These are phyloP conservation scores for Epinephelus malabaricus DNA, from an alignment of 2,797 vertebrate species.

Conservation along the genomic window DNA sequence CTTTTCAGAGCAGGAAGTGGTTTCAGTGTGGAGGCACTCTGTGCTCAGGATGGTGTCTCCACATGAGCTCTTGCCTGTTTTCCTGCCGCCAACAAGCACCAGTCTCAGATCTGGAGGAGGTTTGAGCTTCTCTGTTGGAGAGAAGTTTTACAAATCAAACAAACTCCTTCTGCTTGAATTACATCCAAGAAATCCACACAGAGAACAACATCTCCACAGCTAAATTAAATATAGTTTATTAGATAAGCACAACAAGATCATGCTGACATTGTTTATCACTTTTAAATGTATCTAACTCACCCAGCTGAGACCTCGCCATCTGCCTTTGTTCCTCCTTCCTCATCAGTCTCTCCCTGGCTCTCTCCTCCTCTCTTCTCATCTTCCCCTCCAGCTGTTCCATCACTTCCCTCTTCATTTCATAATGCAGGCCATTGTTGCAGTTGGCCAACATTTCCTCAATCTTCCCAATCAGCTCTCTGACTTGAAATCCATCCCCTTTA, in stretches of 20 bases:
- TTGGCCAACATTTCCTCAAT: conserved; percentile 72
- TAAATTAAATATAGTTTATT: conserved; percentile 5
- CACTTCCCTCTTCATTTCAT: conserved; percentile 48
- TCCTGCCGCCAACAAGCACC: conserved; percentile 68
- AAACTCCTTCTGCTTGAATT: not conserved
- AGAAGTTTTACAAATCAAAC: conserved; percentile 7
- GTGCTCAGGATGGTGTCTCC: conserved; percentile 79
- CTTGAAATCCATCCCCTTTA: conserved; percentile 71
- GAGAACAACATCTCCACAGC: not conserved
- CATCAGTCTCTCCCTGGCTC: conserved; percentile 53
- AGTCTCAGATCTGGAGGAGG: conserved; percentile 62
- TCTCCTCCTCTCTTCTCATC: conserved; percentile 52
- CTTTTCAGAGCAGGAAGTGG: conserved; percentile 43
- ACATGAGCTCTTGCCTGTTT: conserved; percentile 81
- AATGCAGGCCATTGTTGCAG: conserved; percentile 24
- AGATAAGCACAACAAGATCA: not conserved
- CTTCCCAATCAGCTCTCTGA: conserved; percentile 79
- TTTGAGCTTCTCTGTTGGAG: conserved; percentile 62
- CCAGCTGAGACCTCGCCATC: conserved; percentile 59
- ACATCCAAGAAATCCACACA: not conserved
- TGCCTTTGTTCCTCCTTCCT: conserved; percentile 61
- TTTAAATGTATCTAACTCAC: conserved; percentile 61
- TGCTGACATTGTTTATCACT: conserved; percentile 5
- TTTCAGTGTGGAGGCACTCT: conserved; percentile 54
- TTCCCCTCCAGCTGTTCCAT: conserved; percentile 61